phyloP scores from a whole-genome alignment of 2,888 invertebrate species.

The Pyrrhosoma nymphula region DNA sequence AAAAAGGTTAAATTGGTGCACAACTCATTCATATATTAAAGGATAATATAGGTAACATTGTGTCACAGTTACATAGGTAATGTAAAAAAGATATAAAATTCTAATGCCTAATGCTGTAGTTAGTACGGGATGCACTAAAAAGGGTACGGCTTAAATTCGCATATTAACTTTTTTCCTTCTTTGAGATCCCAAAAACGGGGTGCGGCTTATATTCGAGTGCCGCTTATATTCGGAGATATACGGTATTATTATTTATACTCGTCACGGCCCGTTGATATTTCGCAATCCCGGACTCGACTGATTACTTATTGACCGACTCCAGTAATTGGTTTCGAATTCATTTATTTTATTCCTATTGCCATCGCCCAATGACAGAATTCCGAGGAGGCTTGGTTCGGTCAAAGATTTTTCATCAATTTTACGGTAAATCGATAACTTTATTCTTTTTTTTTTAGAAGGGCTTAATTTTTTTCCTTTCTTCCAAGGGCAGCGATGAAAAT shows the following conservation, averaged over 20 bases:
- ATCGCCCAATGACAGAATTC: background rate
- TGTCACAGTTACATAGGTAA: no score
- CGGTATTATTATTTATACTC: background rate
- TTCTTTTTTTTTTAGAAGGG: background rate
- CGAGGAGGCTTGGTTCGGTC: background rate
- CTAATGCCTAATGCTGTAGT: no score
- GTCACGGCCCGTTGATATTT: background rate
- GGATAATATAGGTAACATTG: no score
- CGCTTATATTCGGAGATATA: no score
- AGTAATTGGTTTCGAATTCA: background rate
- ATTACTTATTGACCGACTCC: background rate
- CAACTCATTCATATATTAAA: no score
- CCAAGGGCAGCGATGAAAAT: background rate
- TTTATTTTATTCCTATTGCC: background rate
- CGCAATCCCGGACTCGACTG: background rate
- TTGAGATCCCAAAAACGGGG: no score
- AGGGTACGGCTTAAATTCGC: no score
- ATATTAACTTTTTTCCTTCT: no score
- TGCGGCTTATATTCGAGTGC: no score
- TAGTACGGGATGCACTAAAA: no score
- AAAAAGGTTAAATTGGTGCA: no score
- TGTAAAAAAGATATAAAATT: no score
- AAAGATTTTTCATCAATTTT: background rate
- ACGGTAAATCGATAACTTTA: background rate
- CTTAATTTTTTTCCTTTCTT: background rate